These are phyloP conservation scores for Athalia circularis DNA, from an alignment of 2,888 invertebrate species.

Conservation along the genomic window DNA sequence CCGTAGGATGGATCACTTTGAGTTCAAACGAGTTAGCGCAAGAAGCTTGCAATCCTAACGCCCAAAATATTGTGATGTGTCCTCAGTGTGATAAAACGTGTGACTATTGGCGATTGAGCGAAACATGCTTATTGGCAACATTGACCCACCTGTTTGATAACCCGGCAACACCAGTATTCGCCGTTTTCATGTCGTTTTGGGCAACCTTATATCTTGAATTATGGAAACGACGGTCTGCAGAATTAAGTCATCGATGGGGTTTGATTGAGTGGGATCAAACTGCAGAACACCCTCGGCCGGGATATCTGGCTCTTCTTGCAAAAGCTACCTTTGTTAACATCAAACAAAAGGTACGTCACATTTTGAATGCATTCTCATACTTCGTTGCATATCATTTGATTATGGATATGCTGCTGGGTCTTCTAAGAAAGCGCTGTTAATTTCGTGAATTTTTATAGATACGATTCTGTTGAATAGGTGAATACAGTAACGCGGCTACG, in stretches of 20 bases:
- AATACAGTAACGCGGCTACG: slow-evolving; percentile 76
- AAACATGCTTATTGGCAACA: slow-evolving; percentile 83
- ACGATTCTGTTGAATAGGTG: slow-evolving; percentile 36
- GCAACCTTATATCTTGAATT: slow-evolving; percentile 86
- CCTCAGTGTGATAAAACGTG: slow-evolving; percentile 87
- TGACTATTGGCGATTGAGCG: slow-evolving; percentile 83
- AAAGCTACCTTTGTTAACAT: slow-evolving; percentile 84
- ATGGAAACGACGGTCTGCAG: slow-evolving; percentile 88
- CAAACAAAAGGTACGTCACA: slow-evolving; percentile 76
- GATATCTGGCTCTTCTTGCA: slow-evolving; percentile 83
- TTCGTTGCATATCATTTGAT: not conserved
- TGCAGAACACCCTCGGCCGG: slow-evolving; percentile 86
- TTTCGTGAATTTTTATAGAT: not conserved
- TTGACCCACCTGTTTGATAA: slow-evolving; percentile 90
- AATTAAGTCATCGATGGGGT: slow-evolving; percentile 90
- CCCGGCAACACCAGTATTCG: slow-evolving; percentile 85
- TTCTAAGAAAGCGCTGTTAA: not conserved
- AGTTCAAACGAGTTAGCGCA: slow-evolving; percentile 57
- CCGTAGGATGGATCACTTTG: slow-evolving; percentile 58
- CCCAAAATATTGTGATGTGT: slow-evolving; percentile 81
- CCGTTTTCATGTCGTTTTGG: slow-evolving; percentile 90
- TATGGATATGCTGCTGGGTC: not conserved
- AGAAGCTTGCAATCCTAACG: slow-evolving; percentile 61
- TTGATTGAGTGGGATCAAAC: slow-evolving; percentile 83
- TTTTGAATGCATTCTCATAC: not conserved